Evolutionary conservation across 2,797 vertebrate genomes (phyloP).

Genomic region (Amblyopsis hoosieri): DNA sequence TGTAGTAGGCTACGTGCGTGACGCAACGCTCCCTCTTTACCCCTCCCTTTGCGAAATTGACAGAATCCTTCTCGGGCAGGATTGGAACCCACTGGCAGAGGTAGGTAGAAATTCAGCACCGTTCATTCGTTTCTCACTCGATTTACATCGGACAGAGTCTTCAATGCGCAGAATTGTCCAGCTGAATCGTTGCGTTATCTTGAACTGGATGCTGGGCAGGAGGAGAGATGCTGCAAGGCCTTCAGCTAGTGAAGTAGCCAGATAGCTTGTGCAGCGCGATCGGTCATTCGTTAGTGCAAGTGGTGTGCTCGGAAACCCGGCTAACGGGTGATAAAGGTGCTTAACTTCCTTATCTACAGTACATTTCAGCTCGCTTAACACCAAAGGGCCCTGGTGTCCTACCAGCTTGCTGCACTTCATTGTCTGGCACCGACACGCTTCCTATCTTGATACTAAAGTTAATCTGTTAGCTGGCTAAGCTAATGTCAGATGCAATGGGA

Average conservation of each 20-base stretch:
- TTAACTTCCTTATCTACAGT: accelerated
- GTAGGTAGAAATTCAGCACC: slow-evolving; percentile 51
- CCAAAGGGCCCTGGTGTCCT: neutral
- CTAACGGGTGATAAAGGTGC: neutral
- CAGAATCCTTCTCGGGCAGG: slow-evolving; percentile 52
- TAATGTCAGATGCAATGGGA: slow-evolving; percentile 30
- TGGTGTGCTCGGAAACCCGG: neutral
- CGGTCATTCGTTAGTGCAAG: slow-evolving; percentile 43
- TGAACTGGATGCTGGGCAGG: slow-evolving; percentile 17
- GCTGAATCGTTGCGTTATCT: neutral
- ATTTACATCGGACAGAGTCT: neutral
- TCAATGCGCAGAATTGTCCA: neutral
- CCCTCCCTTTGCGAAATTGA: slow-evolving; percentile 67
- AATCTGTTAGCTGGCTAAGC: slow-evolving; percentile 48
- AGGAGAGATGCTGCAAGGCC: slow-evolving; percentile 52
- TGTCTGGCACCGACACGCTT: slow-evolving; percentile 4
- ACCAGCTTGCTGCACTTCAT: neutral
- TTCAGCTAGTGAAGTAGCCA: slow-evolving; percentile 38
- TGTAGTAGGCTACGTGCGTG: slow-evolving; percentile 30
- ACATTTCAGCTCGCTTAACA: neutral
- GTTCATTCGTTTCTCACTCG: neutral
- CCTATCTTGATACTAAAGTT: slow-evolving; percentile 58
- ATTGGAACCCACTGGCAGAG: slow-evolving; percentile 54
- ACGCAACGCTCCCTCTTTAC: slow-evolving; percentile 49
- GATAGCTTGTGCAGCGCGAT: slow-evolving; percentile 33